A percentile compares a stretch with the other conserved stretches of the same genome.
phyloP scores from a whole-genome alignment of 1,140 invertebrate genomes.

The Aphis gossypii region DNA sequence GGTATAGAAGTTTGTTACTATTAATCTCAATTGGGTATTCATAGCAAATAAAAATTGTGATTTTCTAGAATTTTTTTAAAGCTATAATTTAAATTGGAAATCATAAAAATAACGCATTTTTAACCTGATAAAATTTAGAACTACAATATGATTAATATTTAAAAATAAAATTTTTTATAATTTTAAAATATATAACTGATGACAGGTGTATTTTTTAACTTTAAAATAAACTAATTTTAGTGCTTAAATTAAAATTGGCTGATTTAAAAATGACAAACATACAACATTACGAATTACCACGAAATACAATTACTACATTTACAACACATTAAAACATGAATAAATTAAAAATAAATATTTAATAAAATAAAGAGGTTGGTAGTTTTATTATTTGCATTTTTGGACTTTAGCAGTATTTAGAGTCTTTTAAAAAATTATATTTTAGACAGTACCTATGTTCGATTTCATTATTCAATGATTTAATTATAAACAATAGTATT shows the following conservation, averaged over 20 bases:
- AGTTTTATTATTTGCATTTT: not conserved
- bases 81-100: no score
- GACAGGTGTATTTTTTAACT: not conserved
- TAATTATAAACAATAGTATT: not conserved
- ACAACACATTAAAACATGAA: not conserved
- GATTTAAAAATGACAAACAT: constrained; percentile 9
- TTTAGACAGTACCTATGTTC: not conserved
- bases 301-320: not conserved
- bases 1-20: no score
- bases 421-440: not conserved
- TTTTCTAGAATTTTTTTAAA: no score
- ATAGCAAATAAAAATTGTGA: no score
- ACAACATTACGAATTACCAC: not conserved
- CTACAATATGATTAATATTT: not conserved
- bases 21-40: no score
- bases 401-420: not conserved
- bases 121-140: no score
- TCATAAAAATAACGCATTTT: no score
- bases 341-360: not conserved
- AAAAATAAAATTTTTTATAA: not conserved
- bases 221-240: not conserved
- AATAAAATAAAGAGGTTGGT: not conserved
- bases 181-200: not conserved
- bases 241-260: not conserved
- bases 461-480: not conserved